Base-by-base conservation (phyloP, 2,888 invertebrate species). In the Eupithecia subumbrata region DNA sequence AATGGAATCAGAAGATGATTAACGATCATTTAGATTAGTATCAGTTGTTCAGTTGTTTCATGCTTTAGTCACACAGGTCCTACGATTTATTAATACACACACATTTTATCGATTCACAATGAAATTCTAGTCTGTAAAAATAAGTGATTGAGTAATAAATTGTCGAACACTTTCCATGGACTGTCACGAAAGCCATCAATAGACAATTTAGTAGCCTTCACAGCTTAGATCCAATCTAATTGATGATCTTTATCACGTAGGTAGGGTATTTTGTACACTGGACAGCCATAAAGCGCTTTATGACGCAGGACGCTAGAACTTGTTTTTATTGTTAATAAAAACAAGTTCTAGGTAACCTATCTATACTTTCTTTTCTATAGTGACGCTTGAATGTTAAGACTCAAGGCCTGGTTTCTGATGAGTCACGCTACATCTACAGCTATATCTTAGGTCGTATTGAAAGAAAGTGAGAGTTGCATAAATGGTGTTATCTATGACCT, bases 141-240 rank as follows among this genome's bases (percentile, higher is more conserved):
- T 67, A 40, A 37, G n/a, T 67, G 67, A 14, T 40, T 37, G 40
- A 40, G 37, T 67, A 40, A 43, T 40, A 67, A 14, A 30, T 45
- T 69, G 48, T 43, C 45, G 37, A 43, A 2, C 60, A 60, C 60
- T 60, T 60, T 25, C 22, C 60, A 60, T 25, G 14, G 25, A 60
- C 4, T 34, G 34, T 34, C 52, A 72, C 69, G 74, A 69, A 40
- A 74, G 48, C 69, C 52, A 16, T 69, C 64, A 69, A 72, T 45
- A 63, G 25, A 71, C 76, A 71, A 73, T 71, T 71, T 60, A 60
- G 25, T 25, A 60, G 12, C 12, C 4, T 25, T 60, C 60, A 25
- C 25, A 60, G 60, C 25, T 60, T 60, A 25, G 25, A 60, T 60
- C 60, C 22, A 25, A 60, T 60, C 25, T 60, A 25, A 14, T 60